These are phyloP conservation scores for Rhynchomys soricoides DNA, from an alignment of 2,113 vertebrate species.

Conservation along the genomic window DNA sequence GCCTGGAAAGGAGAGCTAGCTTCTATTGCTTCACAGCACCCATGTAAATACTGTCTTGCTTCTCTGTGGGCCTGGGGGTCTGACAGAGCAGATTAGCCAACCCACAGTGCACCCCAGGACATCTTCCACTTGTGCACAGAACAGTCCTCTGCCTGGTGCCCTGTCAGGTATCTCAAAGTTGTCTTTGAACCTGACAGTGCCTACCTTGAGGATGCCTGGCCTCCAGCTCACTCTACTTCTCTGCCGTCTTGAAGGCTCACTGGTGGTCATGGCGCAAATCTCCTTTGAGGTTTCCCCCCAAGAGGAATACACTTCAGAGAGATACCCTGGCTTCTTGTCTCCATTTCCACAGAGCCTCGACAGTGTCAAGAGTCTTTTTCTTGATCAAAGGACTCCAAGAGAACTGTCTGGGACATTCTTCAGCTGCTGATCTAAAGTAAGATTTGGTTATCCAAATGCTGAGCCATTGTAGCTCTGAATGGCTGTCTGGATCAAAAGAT, in stretches of 20 bases:
- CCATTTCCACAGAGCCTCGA: background rate
- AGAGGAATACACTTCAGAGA: background rate
- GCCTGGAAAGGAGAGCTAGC: conserved; percentile 65
- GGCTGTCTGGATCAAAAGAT: background rate
- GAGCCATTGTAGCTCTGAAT: background rate
- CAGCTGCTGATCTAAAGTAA: background rate
- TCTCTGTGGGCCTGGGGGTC: conserved; percentile 76
- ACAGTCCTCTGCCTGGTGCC: background rate
- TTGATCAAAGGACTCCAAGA: conserved; percentile 53
- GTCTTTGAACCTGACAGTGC: background rate
- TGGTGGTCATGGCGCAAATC: background rate
- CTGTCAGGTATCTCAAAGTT: background rate
- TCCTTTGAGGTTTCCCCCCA: background rate
- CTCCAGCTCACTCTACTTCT: background rate
- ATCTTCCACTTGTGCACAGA: conserved; percentile 81
- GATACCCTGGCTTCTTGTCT: conserved; percentile 31
- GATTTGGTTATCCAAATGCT: background rate
- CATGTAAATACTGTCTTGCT: conserved; percentile 87
- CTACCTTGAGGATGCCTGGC: background rate
- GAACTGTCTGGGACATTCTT: conserved; percentile 24
- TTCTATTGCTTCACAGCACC: conserved; percentile 76
- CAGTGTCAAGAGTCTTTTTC: background rate
- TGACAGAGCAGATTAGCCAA: conserved; percentile 74
- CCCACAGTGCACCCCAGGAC: conserved; percentile 53
- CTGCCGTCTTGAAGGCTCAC: background rate